phyloP scores from a whole-genome alignment of 2,113 vertebrate species.

The Hemibagrus wyckioides region DNA sequence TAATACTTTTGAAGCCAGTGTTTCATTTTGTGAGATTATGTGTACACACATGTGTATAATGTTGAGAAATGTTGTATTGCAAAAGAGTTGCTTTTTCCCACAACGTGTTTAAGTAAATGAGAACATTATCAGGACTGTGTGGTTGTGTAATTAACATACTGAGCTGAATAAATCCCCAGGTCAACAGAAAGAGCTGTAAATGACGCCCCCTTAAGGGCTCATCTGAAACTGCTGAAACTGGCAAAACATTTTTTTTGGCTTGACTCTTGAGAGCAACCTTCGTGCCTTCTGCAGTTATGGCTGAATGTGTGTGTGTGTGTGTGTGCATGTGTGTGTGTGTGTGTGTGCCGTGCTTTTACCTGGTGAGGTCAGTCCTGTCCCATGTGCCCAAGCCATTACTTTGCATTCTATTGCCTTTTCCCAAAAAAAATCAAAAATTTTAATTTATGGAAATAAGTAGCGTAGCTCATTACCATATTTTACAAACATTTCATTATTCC shows the following conservation, averaged over 20 bases:
- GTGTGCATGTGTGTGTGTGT: background rate
- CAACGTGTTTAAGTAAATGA: background rate
- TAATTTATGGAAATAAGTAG: background rate
- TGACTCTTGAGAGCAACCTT: background rate
- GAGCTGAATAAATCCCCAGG: background rate
- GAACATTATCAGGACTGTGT: background rate
- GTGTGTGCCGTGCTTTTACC: no score
- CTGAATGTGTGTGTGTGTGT: background rate
- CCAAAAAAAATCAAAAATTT: background rate
- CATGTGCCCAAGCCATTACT: background rate
- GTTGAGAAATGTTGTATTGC: background rate
- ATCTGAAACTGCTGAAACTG: background rate
- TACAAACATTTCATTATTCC: background rate
- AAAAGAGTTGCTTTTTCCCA: background rate
- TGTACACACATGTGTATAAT: background rate
- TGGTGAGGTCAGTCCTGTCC: background rate
- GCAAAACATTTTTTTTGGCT: background rate
- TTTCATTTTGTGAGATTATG: background rate
- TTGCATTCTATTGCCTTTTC: background rate
- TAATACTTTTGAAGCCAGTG: background rate
- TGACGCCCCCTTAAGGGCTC: background rate
- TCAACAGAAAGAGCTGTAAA: background rate
- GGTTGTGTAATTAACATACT: background rate
- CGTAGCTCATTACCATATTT: background rate
- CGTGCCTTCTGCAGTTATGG: background rate